These are phyloP conservation scores for Plebejus anna DNA, from an alignment of 2,888 invertebrate genomes.

Conservation along the genomic window DNA sequence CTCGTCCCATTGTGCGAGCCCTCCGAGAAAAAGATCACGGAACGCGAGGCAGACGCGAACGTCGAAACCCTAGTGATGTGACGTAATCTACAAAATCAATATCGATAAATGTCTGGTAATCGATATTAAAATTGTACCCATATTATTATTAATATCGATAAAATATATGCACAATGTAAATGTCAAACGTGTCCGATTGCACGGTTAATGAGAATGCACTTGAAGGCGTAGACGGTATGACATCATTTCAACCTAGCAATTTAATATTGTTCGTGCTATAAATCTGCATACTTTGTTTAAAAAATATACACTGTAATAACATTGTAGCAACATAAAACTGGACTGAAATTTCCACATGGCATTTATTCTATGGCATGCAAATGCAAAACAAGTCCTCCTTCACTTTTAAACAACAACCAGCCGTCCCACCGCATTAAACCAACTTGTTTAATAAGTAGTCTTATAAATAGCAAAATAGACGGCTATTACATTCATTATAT, in stretches of 20 bases:
- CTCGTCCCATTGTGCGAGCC: constrained; percentile 48
- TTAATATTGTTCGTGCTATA: constrained; percentile 6
- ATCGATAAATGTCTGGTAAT: constrained; percentile 33
- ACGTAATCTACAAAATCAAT: constrained; percentile 40
- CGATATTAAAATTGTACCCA: constrained; percentile 33
- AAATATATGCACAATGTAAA: constrained; percentile 14
- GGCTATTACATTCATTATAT: constrained; percentile 9
- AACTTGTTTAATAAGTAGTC: not conserved
- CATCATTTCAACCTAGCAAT: not conserved
- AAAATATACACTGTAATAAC: not conserved
- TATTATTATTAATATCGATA: constrained; percentile 35
- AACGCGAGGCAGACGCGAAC: constrained; percentile 47
- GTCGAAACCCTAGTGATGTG: constrained; percentile 55
- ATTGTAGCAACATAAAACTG: not conserved
- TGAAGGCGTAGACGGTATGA: constrained; percentile 24
- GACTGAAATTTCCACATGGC: not conserved
- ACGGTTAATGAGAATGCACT: constrained; percentile 21
- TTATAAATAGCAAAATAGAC: constrained; percentile 9
- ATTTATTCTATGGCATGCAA: constrained; percentile 3
- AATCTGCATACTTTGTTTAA: not conserved
- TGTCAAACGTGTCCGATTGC: constrained; percentile 21
- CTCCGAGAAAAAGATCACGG: constrained; percentile 65
- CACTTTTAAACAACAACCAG: constrained; percentile 15
- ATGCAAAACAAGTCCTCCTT: constrained; percentile 20
- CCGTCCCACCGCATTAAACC: constrained; percentile 6